Percentiles rank a stretch among this genome's conserved stretches.
Conservation (phyloP, 2,113 vertebrate genomes). For the Gymnobelideus leadbeateri region DNA sequence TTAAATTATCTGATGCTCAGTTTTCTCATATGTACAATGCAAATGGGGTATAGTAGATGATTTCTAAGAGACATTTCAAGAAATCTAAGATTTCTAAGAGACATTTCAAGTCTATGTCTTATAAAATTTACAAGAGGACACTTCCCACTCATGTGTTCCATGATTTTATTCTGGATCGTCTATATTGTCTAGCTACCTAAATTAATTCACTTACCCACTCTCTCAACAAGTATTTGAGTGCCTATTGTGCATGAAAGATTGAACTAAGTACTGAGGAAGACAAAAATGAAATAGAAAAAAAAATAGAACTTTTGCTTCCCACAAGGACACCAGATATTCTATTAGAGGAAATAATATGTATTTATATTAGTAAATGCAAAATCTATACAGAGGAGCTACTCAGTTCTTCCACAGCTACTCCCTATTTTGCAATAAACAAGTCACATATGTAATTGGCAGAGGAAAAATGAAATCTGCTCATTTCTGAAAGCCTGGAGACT, state of each 20-base stretch:
- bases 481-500: conserved; percentile 55
- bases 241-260: neutral
- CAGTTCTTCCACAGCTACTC: neutral
- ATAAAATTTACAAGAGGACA: neutral
- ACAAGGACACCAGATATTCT: neutral
- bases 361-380: neutral
- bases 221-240: neutral
- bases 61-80: too few relatives aligned
- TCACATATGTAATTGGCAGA: conserved; percentile 1
- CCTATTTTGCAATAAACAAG: conserved; percentile 47
- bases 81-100: too few relatives aligned
- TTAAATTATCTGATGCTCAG: neutral
- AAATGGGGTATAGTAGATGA: neutral
- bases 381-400: neutral
- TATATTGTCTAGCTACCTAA: neutral
- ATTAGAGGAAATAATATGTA: neutral
- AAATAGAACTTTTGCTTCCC: neutral
- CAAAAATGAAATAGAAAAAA: neutral
- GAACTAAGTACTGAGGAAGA: neutral
- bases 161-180: neutral
- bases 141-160: neutral
- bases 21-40: neutral
- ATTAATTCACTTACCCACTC: neutral
- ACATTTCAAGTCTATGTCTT: neutral
- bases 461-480: conserved; percentile 32